Evolutionary conservation across 2,113 vertebrate species (phyloP), one percentile per base, ranked within the genome.

Genomic region (Python bivittatus): DNA sequence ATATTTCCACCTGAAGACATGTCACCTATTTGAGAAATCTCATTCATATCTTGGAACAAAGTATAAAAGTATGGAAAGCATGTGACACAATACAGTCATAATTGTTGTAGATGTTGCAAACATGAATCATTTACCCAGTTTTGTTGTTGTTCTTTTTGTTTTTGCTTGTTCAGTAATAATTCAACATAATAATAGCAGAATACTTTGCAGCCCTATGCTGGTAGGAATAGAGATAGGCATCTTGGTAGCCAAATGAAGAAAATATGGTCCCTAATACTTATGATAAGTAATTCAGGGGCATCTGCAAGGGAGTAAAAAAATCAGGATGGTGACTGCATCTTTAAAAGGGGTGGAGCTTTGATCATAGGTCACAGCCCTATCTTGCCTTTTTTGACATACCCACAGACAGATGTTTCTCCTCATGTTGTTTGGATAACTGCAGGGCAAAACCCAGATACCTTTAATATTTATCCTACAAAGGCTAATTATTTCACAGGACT

Each of bases 1-100:
- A 85, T 92, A 88, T 88, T 92, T 88, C 57, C 25, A 85, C 22
- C 88, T 92, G 61, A 33, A 48, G 84, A 90, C 29, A 23, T 72
- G 91, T 53, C n/a, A 85, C 11, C 53, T 44, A 52, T 91, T 87
- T 92, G 42, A 93, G 88, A 52, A 93, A 87, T 79, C 61, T 53
- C 52, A 53, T 93, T 90, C 29, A 90, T 83, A 64, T 94, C 89
- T 86, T 84, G 48, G 7, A 83, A 60, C 22, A 64, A 90, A 53
- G n/a, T 57, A 72, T 61, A 44, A 84, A 83, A 86, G 27, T 42
- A 84, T n/a, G n/a, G 15, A 15, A 2, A 2, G 54, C 42, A 68
- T 88, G 56, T 89, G 29, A 93, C 88, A 13, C 17, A 2, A 1
- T 89, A 17, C 58, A 27, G 10, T 25, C 90, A 61, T 52, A 91